Conservation (phyloP, 1,140 invertebrate genomes). For the Cyclargus thomasi region DNA sequence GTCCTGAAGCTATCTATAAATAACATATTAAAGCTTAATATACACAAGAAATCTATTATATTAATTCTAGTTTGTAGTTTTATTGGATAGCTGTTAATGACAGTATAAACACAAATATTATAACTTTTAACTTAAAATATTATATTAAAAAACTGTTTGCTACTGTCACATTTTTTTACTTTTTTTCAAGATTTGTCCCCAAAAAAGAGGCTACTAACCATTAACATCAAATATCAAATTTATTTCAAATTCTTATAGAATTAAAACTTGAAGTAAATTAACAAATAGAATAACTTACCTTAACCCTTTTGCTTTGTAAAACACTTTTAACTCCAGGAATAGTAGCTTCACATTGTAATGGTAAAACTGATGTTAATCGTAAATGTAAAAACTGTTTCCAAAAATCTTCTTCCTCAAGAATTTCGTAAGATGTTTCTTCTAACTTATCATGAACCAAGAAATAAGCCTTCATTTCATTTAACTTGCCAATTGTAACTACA, state of each 20-base stretch:
- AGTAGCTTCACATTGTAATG: constrained; percentile 75
- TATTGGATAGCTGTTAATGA: too few species aligned
- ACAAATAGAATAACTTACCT: constrained; percentile 46
- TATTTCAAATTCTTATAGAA: too few species aligned
- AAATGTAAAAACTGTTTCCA: constrained; percentile 82
- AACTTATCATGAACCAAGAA: constrained; percentile 84
- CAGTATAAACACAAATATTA: too few species aligned
- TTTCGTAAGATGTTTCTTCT: constrained; percentile 78
- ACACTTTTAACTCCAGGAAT: constrained; percentile 74
- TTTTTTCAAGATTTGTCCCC: too few species aligned
- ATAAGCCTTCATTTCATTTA: constrained; percentile 77
- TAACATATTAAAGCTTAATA: background rate
- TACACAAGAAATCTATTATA: too few species aligned
- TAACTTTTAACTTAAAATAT: too few species aligned
- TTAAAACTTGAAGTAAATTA: too few species aligned
- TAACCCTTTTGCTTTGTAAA: constrained; percentile 76
- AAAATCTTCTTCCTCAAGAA: constrained; percentile 78
- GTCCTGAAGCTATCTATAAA: constrained; percentile 78
- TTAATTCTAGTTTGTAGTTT: too few species aligned
- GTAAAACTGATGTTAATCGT: constrained; percentile 74
- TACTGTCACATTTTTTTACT: too few species aligned
- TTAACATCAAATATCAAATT: too few species aligned
- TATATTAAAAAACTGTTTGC: too few species aligned
- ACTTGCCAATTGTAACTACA: constrained; percentile 77
- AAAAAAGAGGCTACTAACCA: too few species aligned